phyloP scores from a whole-genome alignment of 1,140 invertebrate species.

The Littorina saxatilis region DNA sequence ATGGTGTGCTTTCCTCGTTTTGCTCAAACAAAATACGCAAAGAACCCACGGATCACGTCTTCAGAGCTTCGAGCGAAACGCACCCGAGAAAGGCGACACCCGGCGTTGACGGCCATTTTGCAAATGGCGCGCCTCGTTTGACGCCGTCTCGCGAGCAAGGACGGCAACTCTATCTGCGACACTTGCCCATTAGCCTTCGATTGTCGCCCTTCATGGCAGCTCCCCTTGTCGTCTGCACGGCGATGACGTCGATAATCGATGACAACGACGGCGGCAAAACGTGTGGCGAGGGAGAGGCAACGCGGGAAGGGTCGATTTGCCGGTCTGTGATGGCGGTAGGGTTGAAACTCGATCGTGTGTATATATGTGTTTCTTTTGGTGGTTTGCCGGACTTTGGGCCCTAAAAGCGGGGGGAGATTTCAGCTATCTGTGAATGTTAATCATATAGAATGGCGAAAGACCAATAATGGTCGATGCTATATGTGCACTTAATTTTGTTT shows the following conservation, averaged over 20 bases:
- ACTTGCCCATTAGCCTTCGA: constrained; percentile 38
- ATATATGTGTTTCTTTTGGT: no score
- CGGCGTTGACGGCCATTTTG: not conserved
- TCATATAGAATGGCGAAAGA: no score
- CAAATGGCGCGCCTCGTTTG: constrained; percentile 25
- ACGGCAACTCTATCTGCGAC: constrained; percentile 36
- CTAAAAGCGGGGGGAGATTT: no score
- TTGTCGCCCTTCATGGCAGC: not conserved
- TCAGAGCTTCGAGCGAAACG: not conserved
- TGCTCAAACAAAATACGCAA: no score
- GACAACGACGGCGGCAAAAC: not conserved
- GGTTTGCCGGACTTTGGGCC: no score
- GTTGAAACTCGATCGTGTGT: no score
- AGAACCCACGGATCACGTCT: not conserved
- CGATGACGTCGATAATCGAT: constrained; percentile 25
- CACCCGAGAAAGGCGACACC: constrained; percentile 11
- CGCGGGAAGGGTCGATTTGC: not conserved
- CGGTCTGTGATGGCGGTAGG: no score
- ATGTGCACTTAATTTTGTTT: no score
- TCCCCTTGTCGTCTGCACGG: not conserved
- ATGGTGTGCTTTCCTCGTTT: no score
- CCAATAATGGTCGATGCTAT: no score
- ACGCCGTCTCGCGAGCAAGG: constrained; percentile 20
- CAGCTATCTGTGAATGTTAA: no score
- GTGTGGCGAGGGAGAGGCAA: constrained; percentile 6